phyloP scores from a whole-genome alignment of 2,113 vertebrate genomes.

The Hyaena hyaena region DNA sequence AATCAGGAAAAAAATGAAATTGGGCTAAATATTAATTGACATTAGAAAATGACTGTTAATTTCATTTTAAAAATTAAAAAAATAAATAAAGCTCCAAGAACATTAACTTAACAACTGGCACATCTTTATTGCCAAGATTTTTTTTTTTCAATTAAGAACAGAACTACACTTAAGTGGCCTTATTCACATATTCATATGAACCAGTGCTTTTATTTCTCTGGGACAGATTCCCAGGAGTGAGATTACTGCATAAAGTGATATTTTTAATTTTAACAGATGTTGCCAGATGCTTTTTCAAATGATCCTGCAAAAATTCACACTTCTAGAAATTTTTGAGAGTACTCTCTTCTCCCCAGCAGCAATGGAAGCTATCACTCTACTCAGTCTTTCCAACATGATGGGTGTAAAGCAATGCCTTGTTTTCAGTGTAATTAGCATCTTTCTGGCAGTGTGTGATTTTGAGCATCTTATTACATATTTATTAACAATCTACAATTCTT shows the following conservation, averaged over 20 bases:
- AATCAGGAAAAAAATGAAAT: constrained; percentile 24
- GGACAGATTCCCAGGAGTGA: background rate
- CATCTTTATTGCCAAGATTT: background rate
- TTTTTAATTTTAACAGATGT: constrained; percentile 7
- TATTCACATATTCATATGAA: background rate
- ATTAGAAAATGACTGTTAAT: no score
- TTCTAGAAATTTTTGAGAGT: background rate
- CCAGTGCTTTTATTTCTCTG: background rate
- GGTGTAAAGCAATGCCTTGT: background rate
- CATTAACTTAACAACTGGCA: background rate
- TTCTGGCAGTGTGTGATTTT: background rate
- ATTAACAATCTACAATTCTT: background rate
- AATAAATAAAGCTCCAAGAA: background rate
- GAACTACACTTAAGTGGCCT: background rate
- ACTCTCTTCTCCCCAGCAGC: background rate
- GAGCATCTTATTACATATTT: background rate
- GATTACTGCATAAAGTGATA: background rate
- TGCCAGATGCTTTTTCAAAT: constrained; percentile 3
- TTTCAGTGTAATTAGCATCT: background rate
- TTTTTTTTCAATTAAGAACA: background rate
- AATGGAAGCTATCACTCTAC: background rate
- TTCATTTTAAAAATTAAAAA: no score
- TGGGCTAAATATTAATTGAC: background rate
- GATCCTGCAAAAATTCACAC: background rate
- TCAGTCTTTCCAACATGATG: background rate